Evolutionary conservation across 2,888 invertebrate genomes (phyloP).

Genomic region (Limnephilus auricula): DNA sequence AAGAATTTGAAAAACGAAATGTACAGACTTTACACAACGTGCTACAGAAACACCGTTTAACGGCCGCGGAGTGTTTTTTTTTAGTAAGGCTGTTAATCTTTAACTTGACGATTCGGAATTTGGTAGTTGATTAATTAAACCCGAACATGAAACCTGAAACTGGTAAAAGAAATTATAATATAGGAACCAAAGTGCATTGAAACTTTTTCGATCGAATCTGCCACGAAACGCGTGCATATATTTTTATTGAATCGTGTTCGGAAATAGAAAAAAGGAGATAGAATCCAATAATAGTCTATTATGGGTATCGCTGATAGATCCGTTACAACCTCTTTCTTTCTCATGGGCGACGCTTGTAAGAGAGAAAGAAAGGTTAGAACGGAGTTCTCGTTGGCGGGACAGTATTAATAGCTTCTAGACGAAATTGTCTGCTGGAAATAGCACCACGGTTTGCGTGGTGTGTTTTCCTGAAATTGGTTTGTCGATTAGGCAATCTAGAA

Average conservation of each 20-base stretch:
- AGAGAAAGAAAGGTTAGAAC: not conserved
- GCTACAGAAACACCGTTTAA: no score
- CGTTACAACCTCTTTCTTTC: not conserved
- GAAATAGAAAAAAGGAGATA: constrained; percentile 12
- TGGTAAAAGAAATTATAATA: not conserved
- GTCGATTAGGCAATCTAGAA: not conserved
- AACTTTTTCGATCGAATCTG: constrained; percentile 28
- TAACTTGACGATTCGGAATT: no score
- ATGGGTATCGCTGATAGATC: not conserved
- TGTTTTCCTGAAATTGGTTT: constrained; percentile 33
- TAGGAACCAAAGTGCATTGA: constrained; percentile 8
- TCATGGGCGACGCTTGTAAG: not conserved
- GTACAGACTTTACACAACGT: no score
- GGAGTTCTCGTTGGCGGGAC: not conserved
- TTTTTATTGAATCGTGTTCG: constrained; percentile 28
- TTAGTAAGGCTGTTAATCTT: no score
- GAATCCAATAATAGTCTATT: not conserved
- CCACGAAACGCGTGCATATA: constrained; percentile 23
- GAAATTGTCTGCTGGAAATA: constrained; percentile 13
- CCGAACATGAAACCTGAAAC: no score
- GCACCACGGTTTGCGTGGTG: not conserved
- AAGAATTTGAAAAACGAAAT: no score
- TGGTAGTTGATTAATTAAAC: no score
- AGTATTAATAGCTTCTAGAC: not conserved
- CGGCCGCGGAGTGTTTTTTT: no score